Percentiles rank a stretch among this genome's conserved stretches.
Evolutionary conservation across 2,797 vertebrate genomes (phyloP).

Genomic region (Lagocephalus sceleratus): DNA sequence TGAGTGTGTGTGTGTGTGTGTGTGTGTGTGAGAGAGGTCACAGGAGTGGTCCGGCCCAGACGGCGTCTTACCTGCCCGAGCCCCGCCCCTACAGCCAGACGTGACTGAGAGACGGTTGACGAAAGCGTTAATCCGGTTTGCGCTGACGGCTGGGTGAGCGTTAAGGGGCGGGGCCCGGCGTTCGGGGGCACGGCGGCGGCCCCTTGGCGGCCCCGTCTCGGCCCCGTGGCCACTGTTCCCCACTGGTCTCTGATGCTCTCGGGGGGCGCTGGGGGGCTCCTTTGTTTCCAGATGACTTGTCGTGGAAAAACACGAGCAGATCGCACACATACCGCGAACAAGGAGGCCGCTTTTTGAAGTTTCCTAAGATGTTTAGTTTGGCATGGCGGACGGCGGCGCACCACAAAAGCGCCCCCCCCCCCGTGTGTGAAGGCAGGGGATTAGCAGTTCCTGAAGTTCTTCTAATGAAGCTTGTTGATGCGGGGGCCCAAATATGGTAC

Average conservation of each 20-base stretch:
- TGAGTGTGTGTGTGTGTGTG: no score
- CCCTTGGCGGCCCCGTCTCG: conserved; percentile 13
- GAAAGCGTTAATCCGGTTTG: not conserved
- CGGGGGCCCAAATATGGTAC: conserved; percentile 74
- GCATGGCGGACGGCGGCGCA: conserved; percentile 53
- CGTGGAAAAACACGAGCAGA: conserved; percentile 24
- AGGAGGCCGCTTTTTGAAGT: conserved; percentile 58
- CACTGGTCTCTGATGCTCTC: conserved; percentile 42
- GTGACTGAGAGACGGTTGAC: not conserved
- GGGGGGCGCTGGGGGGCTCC: conserved; percentile 23
- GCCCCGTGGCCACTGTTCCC: conserved; percentile 24
- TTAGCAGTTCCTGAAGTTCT: conserved; percentile 75
- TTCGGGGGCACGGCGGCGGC: not conserved
- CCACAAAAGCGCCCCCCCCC: conserved; percentile 59
- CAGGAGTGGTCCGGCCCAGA: no score
- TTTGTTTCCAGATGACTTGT: conserved; percentile 64
- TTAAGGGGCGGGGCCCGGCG: conserved; percentile 1
- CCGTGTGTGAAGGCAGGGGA: conserved; percentile 71
- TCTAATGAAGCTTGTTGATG: conserved; percentile 80
- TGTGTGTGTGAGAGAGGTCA: no score
- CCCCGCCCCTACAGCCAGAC: no score
- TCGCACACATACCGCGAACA: conserved; percentile 7
- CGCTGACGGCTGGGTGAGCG: conserved; percentile 4
- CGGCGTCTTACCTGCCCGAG: no score
- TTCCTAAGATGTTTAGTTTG: conserved; percentile 72